Conservation (phyloP, 2,797 vertebrate species). For the Sebastes itinus region DNA sequence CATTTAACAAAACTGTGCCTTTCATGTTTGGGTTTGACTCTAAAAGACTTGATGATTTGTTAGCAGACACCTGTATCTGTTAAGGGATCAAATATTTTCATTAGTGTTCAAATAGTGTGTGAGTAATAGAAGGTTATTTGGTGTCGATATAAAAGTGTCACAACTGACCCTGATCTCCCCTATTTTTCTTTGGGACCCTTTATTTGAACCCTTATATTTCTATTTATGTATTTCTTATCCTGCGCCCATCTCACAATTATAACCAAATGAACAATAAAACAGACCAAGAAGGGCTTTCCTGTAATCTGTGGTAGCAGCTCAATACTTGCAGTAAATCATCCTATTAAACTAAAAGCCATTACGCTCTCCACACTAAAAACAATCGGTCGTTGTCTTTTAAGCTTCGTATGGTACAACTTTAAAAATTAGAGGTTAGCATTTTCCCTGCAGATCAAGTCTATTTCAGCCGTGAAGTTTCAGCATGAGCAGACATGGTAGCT, state of each 20-base stretch:
- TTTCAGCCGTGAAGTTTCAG: slow-evolving; percentile 16
- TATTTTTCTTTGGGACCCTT: slow-evolving; percentile 10
- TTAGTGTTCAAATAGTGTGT: no score
- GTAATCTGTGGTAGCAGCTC: not conserved
- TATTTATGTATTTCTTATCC: not conserved
- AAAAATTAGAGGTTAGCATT: slow-evolving; percentile 1
- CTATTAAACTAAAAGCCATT: slow-evolving; percentile 13
- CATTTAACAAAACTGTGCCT: no score
- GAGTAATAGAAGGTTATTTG: no score
- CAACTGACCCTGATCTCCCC: no score
- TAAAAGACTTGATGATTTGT: no score
- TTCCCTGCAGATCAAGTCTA: slow-evolving; percentile 17
- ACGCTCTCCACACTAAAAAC: not conserved
- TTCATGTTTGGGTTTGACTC: no score
- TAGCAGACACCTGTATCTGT: no score
- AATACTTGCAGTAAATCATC: not conserved
- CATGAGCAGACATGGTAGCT: slow-evolving; percentile 22
- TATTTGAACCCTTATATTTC: not conserved
- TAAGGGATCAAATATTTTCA: no score
- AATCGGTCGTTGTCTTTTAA: not conserved
- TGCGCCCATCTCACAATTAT: slow-evolving; percentile 11
- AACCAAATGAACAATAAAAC: not conserved
- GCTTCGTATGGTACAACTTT: not conserved
- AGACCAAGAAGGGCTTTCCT: not conserved
- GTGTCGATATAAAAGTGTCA: no score